Base-by-base conservation (phyloP, 2,797 vertebrate genomes). In the Molossus alvarezi region DNA sequence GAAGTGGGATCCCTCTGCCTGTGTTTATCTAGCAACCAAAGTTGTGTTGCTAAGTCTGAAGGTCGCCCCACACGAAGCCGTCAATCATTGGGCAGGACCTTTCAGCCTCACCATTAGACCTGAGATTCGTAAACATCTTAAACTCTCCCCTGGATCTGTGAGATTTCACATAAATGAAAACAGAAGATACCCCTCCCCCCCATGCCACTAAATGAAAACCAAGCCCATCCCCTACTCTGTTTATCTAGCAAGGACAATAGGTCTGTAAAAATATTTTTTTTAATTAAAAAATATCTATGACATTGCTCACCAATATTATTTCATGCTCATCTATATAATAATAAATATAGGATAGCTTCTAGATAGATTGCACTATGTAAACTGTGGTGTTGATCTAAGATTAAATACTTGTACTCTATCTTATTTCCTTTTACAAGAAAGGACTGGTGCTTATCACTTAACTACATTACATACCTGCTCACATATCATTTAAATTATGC, bases 11-110 rank as follows among this genome's bases (percentile, higher is more conserved):
- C 98, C 99, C 99, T 99, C 98, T 99, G 99, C 98, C 95, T 73
- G 48, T 99, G 99, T 99, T 99, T 99, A 99, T 98, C 98, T 98
- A 99, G 99, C 99, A 99, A 99, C 99, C 98, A 98, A 98, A 98
- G 98, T 98, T 97, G 92, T 98, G 98, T 99, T 99, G 98, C 99
- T 98, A 99, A 99, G 95, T 94, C 98, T 92, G 91, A 98, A 98
- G 98, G 98, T 98, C 94, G 92, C 98, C 98, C 98, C 99, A 99
- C 98, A 98, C 99, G 99, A 99, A 99, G 99, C 98, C 99, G 98
- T 99, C 99, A 99, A 91, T 99, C 99, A 99, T 97, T 11, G 0
- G 41, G 69, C 51, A 95, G 95, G 94, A 0, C 6, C 79, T 92
- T 97, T 92, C 95, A 94, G 88, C 73, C 91, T 97, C 13, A 5